Conservation (phyloP, 2,113 vertebrate genomes). For the Bujurquina vittata region DNA sequence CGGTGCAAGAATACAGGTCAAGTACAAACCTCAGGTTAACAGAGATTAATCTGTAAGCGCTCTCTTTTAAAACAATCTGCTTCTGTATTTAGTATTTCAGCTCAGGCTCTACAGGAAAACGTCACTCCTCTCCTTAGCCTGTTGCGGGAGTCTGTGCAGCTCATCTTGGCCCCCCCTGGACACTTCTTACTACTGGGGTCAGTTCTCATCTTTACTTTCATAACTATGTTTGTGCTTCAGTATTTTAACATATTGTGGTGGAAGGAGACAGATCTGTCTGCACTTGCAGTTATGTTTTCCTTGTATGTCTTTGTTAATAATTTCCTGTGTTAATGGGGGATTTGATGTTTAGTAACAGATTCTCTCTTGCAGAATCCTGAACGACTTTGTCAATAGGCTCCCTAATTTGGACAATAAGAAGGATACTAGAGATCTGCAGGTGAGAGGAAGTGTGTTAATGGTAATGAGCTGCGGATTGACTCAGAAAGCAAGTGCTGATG, state of each 20-base stretch:
- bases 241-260: neutral
- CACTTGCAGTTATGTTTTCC: neutral
- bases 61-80: neutral
- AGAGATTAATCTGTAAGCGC: neutral
- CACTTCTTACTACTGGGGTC: conserved; percentile 95
- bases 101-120: conserved; percentile 87
- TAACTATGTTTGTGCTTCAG: neutral
- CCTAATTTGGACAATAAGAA: conserved; percentile 94
- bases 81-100: conserved; percentile 80
- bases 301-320: neutral
- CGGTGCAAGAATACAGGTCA: conserved; percentile 20
- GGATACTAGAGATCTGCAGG: conserved; percentile 94
- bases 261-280: no score
- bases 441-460: conserved; percentile 51
- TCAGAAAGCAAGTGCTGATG: neutral
- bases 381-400: conserved; percentile 91
- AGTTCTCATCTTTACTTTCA: conserved; percentile 31
- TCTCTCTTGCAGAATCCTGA: conserved; percentile 85
- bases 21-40: neutral
- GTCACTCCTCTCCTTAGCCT: conserved; percentile 86
- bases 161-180: conserved; percentile 92
- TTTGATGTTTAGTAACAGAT: neutral
- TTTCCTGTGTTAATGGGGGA: neutral
- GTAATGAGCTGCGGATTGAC: neutral
- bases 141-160: conserved; percentile 90